A percentile compares a stretch with the other conserved stretches of the same genome.
Evolutionary conservation across 2,888 invertebrate species (phyloP).

Genomic region (Epinotia bilunana): DNA sequence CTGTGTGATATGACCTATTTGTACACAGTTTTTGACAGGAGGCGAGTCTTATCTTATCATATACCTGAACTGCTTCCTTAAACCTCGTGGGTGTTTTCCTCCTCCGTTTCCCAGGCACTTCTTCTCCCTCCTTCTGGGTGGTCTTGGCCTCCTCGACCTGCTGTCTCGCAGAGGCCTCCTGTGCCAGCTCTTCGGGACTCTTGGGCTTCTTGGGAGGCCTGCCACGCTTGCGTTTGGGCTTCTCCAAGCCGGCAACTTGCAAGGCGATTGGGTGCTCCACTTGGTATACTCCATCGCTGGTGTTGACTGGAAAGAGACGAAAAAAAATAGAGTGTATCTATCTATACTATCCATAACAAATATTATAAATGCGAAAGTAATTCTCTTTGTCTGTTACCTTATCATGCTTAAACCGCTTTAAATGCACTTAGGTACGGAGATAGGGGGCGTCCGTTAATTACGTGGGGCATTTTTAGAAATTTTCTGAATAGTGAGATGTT

Average conservation of each 20-base stretch:
- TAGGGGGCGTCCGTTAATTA: too few species aligned
- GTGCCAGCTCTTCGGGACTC: slow-evolving; percentile 67
- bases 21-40: too few species aligned
- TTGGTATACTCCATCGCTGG: slow-evolving; percentile 86
- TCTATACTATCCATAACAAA: too few species aligned
- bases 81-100: slow-evolving; percentile 87
- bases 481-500: too few species aligned
- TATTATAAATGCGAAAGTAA: too few species aligned
- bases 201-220: slow-evolving; percentile 86
- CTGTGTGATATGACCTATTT: too few species aligned
- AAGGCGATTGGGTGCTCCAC: slow-evolving; percentile 87
- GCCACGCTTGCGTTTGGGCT: slow-evolving; percentile 88
- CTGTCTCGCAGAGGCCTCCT: slow-evolving; percentile 58
- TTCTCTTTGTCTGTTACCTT: too few species aligned
- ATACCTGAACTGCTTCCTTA: slow-evolving; percentile 85
- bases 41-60: not conserved
- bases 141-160: slow-evolving; percentile 52
- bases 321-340: not conserved
- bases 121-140: slow-evolving; percentile 61
- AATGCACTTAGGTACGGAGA: too few species aligned
- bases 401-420: too few species aligned
- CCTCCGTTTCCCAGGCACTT: slow-evolving; percentile 84
- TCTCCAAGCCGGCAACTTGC: slow-evolving; percentile 86
- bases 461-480: too few species aligned
- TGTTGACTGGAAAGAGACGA: slow-evolving; percentile 78